Evolutionary conservation across 2,888 invertebrate genomes (phyloP).

Genomic region (Meghimatium bilineatum): DNA sequence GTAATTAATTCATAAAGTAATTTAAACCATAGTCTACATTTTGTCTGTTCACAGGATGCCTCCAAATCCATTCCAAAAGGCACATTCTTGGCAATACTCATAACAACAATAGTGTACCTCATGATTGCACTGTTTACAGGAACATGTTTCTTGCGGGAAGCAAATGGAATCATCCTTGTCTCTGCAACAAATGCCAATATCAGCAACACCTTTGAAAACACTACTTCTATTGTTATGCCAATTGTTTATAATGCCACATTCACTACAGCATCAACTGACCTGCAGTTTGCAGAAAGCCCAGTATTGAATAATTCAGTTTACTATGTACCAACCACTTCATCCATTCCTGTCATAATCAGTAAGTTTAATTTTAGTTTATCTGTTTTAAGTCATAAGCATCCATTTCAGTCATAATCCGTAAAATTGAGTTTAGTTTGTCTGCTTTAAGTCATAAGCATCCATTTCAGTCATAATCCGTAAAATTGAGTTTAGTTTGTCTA

Average conservation of each 20-base stretch:
- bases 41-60: constrained; percentile 83
- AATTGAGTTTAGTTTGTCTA: too few species aligned
- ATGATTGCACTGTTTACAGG: constrained; percentile 88
- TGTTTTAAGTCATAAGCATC: background rate
- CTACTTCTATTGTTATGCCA: background rate
- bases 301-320: constrained; percentile 1
- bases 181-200: constrained; percentile 78
- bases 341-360: constrained; percentile 1
- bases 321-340: constrained; percentile 10
- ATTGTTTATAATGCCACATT: constrained; percentile 45
- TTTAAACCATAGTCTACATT: background rate
- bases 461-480: too few species aligned
- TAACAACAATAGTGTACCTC: constrained; percentile 92
- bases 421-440: background rate
- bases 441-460: too few species aligned
- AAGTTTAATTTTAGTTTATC: background rate
- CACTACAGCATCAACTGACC: constrained; percentile 13
- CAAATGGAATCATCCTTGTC: constrained; percentile 64
- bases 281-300: background rate
- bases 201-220: constrained; percentile 15
- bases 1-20: too few species aligned
- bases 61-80: constrained; percentile 94
- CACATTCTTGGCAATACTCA: constrained; percentile 88
- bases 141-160: constrained; percentile 84
- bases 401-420: background rate